phyloP scores from a whole-genome alignment of 1,140 invertebrate species.

The Metaphire vulgaris region DNA sequence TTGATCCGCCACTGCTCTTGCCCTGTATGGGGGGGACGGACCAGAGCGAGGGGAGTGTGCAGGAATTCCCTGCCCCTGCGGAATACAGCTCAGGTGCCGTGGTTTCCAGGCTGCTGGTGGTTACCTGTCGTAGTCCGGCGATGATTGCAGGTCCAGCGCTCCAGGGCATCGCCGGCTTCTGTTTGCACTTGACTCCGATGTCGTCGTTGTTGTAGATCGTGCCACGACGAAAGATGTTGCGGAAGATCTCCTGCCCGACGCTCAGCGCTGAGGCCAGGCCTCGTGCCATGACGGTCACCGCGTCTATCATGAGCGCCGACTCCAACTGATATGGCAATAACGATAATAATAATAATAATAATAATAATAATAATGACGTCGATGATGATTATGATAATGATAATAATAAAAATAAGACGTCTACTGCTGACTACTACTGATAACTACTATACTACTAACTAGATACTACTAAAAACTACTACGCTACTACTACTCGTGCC shows the following conservation, averaged over 20 bases:
- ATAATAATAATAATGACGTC: not conserved
- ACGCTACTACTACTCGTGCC: too few relatives aligned
- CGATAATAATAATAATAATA: not conserved
- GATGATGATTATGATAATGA: too few relatives aligned
- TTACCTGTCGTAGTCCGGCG: too few relatives aligned
- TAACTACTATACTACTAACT: not conserved
- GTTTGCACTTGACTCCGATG: not conserved
- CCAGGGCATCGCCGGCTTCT: not conserved
- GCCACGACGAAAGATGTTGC: slow-evolving; percentile 42
- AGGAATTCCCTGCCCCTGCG: too few relatives aligned
- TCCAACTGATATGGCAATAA: slow-evolving; percentile 35
- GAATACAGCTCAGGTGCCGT: too few relatives aligned
- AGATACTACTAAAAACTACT: too few relatives aligned
- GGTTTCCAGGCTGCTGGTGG: too few relatives aligned
- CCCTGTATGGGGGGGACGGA: too few relatives aligned
- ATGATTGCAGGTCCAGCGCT: not conserved
- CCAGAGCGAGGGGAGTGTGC: too few relatives aligned
- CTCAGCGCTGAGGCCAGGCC: slow-evolving; percentile 37
- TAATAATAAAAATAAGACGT: not conserved
- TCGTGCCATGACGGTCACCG: slow-evolving; percentile 36
- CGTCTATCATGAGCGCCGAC: slow-evolving; percentile 43
- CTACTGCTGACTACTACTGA: not conserved
- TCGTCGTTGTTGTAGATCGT: slow-evolving; percentile 36
- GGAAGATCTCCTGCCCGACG: slow-evolving; percentile 36
- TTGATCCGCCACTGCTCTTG: too few relatives aligned